Base-by-base conservation (phyloP, 2,888 invertebrate species). In the Eremobia ochroleuca region DNA sequence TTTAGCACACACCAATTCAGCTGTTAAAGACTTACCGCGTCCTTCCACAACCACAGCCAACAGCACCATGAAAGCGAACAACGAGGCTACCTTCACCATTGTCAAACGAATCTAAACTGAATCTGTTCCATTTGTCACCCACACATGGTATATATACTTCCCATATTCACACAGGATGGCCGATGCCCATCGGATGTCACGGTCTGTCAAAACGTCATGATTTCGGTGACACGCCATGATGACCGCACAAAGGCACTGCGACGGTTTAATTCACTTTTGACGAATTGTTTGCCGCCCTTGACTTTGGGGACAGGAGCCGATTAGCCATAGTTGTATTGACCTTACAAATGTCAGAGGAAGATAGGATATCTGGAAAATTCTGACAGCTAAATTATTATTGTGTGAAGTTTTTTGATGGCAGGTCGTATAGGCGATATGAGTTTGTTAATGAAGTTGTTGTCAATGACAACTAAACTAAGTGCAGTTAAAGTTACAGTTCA, bases 221-320 rank as follows among this genome's bases (percentile, higher is more conserved):
- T 89, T 89, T 89, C 73, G 86, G 89, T 89, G 89, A 90, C 85
- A 88, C 84, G 79, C 81, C 79, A 68, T 91, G 92, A 92, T 83
- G 83, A 87, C 76, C 82, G 83, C 80, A 92, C 90, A 92, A 93
- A 90, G 87, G 88, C 82, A 59, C 68, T 40, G 67, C 76, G 89
- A 83, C 87, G 82, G 79, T 75, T 66, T 89, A 87, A 89, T 91
- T 90, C 84, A 76, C 61, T 77, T 85, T 87, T 88, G 89, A 88
- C 76, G 82, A 76, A 83, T 76, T 85, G 84, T 79, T 61, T 11
- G 59, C 31, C 72, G 83, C 74, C 88, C 89, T 89, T 91, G 92
- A 90, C 90, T 90, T 90, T 91, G 87, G 81, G 87, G 79, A 82
- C 82, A 81, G 73, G 68, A 66, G 52, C 68, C 85, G 73, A 88